Conservation (phyloP, 2,113 vertebrate species). For the Chrysochloris asiatica region DNA sequence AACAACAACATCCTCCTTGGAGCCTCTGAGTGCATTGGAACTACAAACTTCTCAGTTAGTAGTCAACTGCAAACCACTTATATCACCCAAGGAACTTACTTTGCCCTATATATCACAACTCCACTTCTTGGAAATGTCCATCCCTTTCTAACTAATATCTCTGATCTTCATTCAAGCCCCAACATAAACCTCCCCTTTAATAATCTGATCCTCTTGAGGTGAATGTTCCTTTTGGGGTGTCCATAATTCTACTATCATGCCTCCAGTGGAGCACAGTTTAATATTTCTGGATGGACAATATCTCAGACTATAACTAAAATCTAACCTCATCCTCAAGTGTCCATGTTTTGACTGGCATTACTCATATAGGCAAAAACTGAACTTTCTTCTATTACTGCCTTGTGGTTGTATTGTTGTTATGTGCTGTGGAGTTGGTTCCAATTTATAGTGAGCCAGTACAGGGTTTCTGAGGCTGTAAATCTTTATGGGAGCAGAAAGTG, state of each 20-base stretch:
- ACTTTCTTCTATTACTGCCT: neutral
- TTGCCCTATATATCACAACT: neutral
- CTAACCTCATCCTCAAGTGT: neutral
- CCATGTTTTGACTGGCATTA: neutral
- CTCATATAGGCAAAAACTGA: neutral
- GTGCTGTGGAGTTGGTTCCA: too few relatives aligned
- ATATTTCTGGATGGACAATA: neutral
- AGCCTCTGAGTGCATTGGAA: too few relatives aligned
- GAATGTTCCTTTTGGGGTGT: neutral
- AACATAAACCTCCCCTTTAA: neutral
- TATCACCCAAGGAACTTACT: neutral
- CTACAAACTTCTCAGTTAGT: neutral
- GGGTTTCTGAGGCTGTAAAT: too few relatives aligned
- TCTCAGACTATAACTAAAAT: neutral
- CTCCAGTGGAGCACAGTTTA: neutral
- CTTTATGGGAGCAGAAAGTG: too few relatives aligned
- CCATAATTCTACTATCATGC: neutral
- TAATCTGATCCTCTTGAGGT: fast-evolving
- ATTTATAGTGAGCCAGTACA: too few relatives aligned
- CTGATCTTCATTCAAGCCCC: neutral
- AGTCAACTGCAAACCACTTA: too few relatives aligned
- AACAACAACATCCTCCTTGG: too few relatives aligned
- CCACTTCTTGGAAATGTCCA: neutral
- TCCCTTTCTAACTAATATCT: neutral
- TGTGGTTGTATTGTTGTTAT: too few relatives aligned